Percentiles rank a stretch among this genome's conserved stretches.
These are phyloP conservation scores for Tribolium castaneum DNA, from an alignment of 1,140 invertebrate genomes.

Conservation along the genomic window DNA sequence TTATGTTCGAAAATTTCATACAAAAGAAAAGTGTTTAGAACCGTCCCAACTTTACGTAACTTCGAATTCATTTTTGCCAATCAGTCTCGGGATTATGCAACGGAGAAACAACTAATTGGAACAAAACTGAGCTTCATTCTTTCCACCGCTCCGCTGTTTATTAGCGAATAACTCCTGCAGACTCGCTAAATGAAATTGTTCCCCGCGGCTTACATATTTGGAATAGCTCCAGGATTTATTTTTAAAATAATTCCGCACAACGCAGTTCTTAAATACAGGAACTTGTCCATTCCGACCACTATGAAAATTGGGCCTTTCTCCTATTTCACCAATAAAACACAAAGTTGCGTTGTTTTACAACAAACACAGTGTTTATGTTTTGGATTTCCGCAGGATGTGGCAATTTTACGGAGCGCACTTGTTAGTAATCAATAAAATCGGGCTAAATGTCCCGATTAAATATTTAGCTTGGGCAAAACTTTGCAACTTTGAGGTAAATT, in stretches of 20 bases:
- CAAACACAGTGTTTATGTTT: not conserved
- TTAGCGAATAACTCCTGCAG: not conserved
- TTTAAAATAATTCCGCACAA: not conserved
- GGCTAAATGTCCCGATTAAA: not conserved
- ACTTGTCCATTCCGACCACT: not conserved
- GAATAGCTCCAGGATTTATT: not conserved
- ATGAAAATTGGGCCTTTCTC: not conserved
- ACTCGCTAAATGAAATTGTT: not conserved
- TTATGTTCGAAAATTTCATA: not conserved
- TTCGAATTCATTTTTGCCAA: not conserved
- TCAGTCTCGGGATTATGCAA: not conserved
- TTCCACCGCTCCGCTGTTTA: too few relatives aligned
- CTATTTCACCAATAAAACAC: not conserved
- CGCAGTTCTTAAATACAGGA: not conserved
- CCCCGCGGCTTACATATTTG: not conserved
- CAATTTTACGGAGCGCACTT: not conserved
- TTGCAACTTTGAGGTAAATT: not conserved
- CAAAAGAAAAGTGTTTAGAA: too few relatives aligned
- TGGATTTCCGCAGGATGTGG: not conserved
- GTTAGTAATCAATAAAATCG: too few relatives aligned
- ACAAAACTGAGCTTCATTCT: not conserved
- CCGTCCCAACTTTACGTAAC: not conserved
- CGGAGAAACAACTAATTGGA: not conserved
- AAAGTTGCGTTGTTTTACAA: not conserved
- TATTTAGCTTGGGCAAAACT: not conserved